Conservation (phyloP, 2,113 vertebrate species). For the Ageneiosus marmoratus region DNA sequence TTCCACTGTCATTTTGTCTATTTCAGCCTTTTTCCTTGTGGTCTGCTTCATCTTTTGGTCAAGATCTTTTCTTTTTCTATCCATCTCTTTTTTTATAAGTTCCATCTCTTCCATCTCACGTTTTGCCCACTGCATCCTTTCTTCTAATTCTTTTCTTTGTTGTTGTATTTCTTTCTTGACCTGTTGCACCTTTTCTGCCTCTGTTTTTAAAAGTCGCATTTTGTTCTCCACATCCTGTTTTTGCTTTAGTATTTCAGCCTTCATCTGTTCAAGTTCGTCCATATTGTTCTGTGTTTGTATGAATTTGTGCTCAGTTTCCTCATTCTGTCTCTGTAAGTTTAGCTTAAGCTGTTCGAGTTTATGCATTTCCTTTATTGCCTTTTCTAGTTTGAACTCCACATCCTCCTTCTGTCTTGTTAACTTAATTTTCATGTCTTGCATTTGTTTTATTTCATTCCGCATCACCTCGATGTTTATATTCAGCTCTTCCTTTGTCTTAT, state of each 20-base stretch:
- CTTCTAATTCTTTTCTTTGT: conserved; percentile 51
- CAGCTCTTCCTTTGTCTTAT: conserved; percentile 33
- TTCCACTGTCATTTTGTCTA: conserved; percentile 48
- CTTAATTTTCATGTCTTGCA: conserved; percentile 59
- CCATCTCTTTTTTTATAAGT: conserved; percentile 52
- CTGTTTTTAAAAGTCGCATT: conserved; percentile 44
- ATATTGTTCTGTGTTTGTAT: conserved; percentile 50
- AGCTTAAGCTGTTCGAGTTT: conserved; percentile 14
- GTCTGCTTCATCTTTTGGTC: conserved; percentile 49
- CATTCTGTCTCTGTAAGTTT: conserved; percentile 34
- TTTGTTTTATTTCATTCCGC: conserved; percentile 59
- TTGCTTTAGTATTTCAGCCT: conserved; percentile 45
- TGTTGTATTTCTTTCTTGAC: conserved; percentile 51
- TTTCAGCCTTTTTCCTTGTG: conserved; percentile 38
- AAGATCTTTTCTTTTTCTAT: conserved; percentile 45
- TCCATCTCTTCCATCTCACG: conserved; percentile 54
- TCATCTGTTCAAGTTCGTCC: conserved; percentile 49
- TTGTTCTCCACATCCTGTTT: conserved; percentile 46
- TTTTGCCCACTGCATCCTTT: conserved; percentile 46
- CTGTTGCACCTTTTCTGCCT: conserved; percentile 51
- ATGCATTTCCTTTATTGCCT: conserved; percentile 32
- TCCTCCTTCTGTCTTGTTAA: conserved; percentile 51
- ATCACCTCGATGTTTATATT: conserved; percentile 37
- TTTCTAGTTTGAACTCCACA: conserved; percentile 39
- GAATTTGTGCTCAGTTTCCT: conserved; percentile 49